Conservation (phyloP, 1,140 invertebrate species). For the Drosophila funebris region DNA sequence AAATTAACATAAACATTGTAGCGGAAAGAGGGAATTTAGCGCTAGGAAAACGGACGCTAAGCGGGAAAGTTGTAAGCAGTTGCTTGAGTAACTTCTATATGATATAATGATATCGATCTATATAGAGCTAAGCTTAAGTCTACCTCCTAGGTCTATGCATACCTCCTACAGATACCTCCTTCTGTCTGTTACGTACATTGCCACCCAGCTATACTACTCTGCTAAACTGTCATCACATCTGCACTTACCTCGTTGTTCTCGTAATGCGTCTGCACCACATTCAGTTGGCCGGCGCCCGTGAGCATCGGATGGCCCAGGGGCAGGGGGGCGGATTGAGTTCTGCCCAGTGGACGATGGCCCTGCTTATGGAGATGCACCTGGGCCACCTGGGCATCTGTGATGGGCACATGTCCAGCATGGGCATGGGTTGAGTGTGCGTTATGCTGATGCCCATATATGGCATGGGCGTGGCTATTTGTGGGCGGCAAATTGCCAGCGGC, state of each 20-base stretch:
- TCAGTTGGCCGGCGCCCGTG: conserved; percentile 85
- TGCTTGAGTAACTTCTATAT: no score
- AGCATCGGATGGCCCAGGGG: conserved; percentile 97
- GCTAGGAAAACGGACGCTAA: no score
- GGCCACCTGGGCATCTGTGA: conserved; percentile 85
- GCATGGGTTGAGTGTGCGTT: conserved; percentile 19
- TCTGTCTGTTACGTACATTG: no score
- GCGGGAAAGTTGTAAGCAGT: no score
- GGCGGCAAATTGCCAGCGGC: conserved; percentile 23
- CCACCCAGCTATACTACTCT: no score
- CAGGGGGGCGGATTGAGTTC: conserved; percentile 96
- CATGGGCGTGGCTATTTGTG: conserved; percentile 50
- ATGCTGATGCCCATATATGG: conserved; percentile 41
- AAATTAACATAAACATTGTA: no score
- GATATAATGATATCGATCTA: no score
- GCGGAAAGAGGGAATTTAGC: no score
- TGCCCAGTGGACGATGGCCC: conserved; percentile 91
- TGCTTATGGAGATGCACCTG: conserved; percentile 90
- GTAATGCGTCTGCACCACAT: conserved; percentile 85
- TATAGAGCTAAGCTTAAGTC: no score
- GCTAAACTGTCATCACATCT: no score
- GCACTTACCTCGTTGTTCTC: conserved; percentile 85
- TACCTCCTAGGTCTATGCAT: no score
- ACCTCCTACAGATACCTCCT: no score
- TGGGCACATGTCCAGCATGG: conserved; percentile 52